Conservation (phyloP, 2,113 vertebrate species). For the Microcebus tavaratra region DNA sequence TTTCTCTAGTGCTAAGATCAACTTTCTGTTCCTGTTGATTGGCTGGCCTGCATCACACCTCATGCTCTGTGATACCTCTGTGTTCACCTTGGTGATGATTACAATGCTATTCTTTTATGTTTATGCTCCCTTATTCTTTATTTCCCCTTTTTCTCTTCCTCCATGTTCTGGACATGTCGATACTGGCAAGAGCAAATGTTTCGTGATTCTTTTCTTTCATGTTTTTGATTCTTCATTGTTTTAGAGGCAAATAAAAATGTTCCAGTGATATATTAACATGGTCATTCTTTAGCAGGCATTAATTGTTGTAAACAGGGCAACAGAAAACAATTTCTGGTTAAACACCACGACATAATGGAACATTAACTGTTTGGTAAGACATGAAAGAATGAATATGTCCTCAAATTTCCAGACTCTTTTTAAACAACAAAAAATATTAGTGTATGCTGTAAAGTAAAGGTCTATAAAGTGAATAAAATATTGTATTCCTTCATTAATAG, state of each 20-base stretch:
- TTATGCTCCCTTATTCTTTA: not conserved
- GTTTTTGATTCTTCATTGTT: slow-evolving; percentile 41
- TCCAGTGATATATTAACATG: not conserved
- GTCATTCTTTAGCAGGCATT: not conserved
- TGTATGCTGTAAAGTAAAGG: not conserved
- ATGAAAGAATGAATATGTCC: not conserved
- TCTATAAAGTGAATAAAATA: not conserved
- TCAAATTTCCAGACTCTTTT: not conserved
- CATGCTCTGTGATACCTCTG: not conserved
- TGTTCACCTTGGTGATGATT: not conserved
- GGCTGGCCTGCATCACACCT: not conserved
- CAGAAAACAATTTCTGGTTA: slow-evolving; percentile 19
- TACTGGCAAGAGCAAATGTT: not conserved
- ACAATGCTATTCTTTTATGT: not conserved
- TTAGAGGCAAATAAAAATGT: slow-evolving; percentile 32
- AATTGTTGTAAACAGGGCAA: not conserved
- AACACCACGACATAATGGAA: not conserved
- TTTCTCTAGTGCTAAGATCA: not conserved
- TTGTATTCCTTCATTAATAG: not conserved
- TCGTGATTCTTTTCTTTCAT: not conserved
- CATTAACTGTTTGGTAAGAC: not conserved
- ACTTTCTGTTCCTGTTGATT: not conserved
- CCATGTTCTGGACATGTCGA: not conserved
- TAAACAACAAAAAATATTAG: slow-evolving; percentile 10
- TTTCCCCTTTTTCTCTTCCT: slow-evolving; percentile 10